Conservation (phyloP, 2,888 invertebrate species). For the Cheilosia soror region DNA sequence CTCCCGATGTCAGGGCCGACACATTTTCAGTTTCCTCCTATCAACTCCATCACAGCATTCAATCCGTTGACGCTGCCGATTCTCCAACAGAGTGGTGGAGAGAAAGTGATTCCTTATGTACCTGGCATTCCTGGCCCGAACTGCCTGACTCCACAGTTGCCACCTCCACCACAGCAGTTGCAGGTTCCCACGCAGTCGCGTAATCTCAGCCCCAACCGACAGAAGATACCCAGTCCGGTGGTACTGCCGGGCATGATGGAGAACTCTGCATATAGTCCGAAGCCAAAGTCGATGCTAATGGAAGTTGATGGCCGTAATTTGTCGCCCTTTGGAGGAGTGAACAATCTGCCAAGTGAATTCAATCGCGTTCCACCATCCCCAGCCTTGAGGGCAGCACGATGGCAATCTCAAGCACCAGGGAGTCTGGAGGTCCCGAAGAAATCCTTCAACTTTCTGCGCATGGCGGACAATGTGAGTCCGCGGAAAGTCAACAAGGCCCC, state of each 20-base stretch:
- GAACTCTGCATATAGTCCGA: constrained; percentile 50
- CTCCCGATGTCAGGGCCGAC: constrained; percentile 79
- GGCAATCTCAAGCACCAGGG: constrained; percentile 73
- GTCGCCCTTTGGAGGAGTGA: constrained; percentile 81
- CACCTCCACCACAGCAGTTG: constrained; percentile 82
- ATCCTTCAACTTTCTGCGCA: constrained; percentile 82
- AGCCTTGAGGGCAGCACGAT: constrained; percentile 79
- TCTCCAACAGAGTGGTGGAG: constrained; percentile 85
- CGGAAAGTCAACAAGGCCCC: constrained; percentile 77
- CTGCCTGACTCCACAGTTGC: constrained; percentile 84
- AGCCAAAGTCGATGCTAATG: constrained; percentile 45
- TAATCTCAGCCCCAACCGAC: constrained; percentile 80
- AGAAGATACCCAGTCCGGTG: constrained; percentile 80
- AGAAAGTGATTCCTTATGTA: constrained; percentile 92
- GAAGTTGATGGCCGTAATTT: constrained; percentile 77
- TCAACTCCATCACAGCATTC: constrained; percentile 88
- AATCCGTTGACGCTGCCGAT: constrained; percentile 88
- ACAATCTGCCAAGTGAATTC: constrained; percentile 81
- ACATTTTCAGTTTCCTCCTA: constrained; percentile 88
- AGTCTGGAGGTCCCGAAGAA: constrained; percentile 78
- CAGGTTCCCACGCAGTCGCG: constrained; percentile 76
- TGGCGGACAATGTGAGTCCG: constrained; percentile 83
- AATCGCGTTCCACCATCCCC: constrained; percentile 80
- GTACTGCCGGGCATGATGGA: constrained; percentile 48
- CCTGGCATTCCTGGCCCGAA: constrained; percentile 95